A percentile compares a stretch with the other conserved stretches of the same genome.
Conservation (phyloP, 2,113 vertebrate genomes). For the Epinephelus cyanopodus region DNA sequence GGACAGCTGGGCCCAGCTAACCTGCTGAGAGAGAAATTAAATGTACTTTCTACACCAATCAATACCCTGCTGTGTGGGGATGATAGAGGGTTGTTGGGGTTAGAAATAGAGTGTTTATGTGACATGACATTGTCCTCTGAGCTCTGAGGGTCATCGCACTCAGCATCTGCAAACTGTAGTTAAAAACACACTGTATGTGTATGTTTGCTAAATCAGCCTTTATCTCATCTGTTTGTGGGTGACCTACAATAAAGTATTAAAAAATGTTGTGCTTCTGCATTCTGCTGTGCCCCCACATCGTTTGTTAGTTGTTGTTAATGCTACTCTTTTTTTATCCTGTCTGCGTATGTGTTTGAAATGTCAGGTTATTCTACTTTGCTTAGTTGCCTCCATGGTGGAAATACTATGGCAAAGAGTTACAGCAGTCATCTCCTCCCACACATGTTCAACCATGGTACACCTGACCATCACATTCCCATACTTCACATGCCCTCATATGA, state of each 20-base stretch:
- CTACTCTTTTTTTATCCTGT: constrained; percentile 16
- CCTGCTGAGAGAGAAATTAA: constrained; percentile 73
- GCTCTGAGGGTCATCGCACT: constrained; percentile 46
- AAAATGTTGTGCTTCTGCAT: constrained; percentile 6
- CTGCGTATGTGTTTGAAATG: constrained; percentile 28
- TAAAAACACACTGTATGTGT: constrained; percentile 18
- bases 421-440: constrained; percentile 25
- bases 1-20: constrained; percentile 56
- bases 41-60: constrained; percentile 69
- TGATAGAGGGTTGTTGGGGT: constrained; percentile 58
- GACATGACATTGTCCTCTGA: constrained; percentile 57
- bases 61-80: constrained; percentile 64
- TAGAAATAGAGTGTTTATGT: constrained; percentile 61
- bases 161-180: constrained; percentile 42
- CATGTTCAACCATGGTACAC: background rate
- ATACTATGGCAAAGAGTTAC: constrained; percentile 9
- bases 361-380: constrained; percentile 24
- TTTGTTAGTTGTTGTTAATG: constrained; percentile 2
- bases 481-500: background rate
- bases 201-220: constrained; percentile 32
- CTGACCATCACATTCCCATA: background rate
- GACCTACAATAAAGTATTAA: constrained; percentile 12
- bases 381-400: constrained; percentile 5
- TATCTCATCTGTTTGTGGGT: constrained; percentile 32
- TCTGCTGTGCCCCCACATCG: background rate